Evolutionary conservation across 1,140 invertebrate genomes (phyloP).

Genomic region (Drosophila nikananu): DNA sequence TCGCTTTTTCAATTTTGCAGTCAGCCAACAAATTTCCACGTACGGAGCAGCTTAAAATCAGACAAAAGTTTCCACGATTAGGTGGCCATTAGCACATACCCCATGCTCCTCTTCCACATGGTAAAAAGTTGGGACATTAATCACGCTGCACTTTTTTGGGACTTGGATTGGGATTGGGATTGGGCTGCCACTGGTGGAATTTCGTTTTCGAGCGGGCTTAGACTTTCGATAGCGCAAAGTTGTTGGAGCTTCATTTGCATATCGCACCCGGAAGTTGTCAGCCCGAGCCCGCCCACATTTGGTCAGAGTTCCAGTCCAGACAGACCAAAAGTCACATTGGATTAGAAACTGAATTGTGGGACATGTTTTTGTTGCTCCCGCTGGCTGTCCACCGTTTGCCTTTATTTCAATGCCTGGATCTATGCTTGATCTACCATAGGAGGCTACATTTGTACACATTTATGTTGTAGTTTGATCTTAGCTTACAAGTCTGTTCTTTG

Average conservation of each 20-base stretch:
- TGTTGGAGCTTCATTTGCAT: conserved; percentile 53
- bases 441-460: background rate
- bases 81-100: conserved; percentile 54
- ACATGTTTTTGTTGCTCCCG: conserved; percentile 31
- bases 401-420: conserved; percentile 1
- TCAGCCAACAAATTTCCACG: conserved; percentile 44
- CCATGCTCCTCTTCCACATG: conserved; percentile 7
- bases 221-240: conserved; percentile 59
- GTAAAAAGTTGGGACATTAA: conserved; percentile 54
- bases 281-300: conserved; percentile 33
- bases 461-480: background rate
- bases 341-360: conserved; percentile 52
- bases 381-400: background rate
- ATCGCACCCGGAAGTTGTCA: conserved; percentile 48
- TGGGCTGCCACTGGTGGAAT: conserved; percentile 31
- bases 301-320: conserved; percentile 27
- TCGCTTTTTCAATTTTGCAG: conserved; percentile 53
- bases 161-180: conserved; percentile 20
- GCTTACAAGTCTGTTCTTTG: background rate
- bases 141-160: conserved; percentile 50
- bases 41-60: conserved; percentile 48
- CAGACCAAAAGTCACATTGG: conserved; percentile 57
- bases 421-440: background rate
- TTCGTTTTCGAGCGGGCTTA: conserved; percentile 34
- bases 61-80: conserved; percentile 58